Conservation (phyloP, 30 jellyfish, hydroid and myxozoan genomes). For the Morbakka virulenta region DNA sequence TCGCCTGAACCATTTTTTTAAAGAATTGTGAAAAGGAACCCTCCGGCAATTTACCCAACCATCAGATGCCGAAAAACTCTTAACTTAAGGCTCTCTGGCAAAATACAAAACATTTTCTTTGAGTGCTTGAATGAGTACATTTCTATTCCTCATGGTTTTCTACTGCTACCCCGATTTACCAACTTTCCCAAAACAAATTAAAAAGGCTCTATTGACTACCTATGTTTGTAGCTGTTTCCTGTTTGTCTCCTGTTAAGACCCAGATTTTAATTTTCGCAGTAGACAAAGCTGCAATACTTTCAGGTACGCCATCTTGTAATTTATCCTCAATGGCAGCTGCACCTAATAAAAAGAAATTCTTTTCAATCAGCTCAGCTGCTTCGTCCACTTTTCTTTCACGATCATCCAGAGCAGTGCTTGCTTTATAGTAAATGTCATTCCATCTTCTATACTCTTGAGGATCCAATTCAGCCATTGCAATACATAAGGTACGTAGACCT, state of each 20-base stretch:
- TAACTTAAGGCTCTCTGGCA: too few relatives aligned
- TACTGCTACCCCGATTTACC: too few relatives aligned
- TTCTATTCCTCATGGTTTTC: too few relatives aligned
- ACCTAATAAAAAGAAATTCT: conserved; percentile 66
- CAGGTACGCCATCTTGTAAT: conserved; percentile 92
- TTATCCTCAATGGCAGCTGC: conserved; percentile 96
- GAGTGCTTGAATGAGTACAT: too few relatives aligned
- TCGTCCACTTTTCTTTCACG: conserved; percentile 81
- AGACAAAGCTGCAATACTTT: conserved; percentile 71
- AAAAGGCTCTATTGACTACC: conserved; percentile 14
- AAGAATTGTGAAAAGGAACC: too few relatives aligned
- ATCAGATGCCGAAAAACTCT: too few relatives aligned
- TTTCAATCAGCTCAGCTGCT: conserved; percentile 79
- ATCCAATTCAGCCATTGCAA: conserved; percentile 65
- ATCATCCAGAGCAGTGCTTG: conserved; percentile 84
- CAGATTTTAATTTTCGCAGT: conserved; percentile 87
- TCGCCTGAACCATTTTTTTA: too few relatives aligned
- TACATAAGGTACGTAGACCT: conserved; percentile 89
- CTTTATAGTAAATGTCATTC: conserved; percentile 64
- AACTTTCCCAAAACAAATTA: not conserved
- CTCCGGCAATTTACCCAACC: too few relatives aligned
- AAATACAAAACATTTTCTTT: too few relatives aligned
- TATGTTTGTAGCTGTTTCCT: conserved; percentile 93
- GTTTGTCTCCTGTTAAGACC: conserved; percentile 95
- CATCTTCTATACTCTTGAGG: conserved; percentile 63